Evolutionary conservation across 2,888 invertebrate species (phyloP).

Genomic region (Athetis lepigone): DNA sequence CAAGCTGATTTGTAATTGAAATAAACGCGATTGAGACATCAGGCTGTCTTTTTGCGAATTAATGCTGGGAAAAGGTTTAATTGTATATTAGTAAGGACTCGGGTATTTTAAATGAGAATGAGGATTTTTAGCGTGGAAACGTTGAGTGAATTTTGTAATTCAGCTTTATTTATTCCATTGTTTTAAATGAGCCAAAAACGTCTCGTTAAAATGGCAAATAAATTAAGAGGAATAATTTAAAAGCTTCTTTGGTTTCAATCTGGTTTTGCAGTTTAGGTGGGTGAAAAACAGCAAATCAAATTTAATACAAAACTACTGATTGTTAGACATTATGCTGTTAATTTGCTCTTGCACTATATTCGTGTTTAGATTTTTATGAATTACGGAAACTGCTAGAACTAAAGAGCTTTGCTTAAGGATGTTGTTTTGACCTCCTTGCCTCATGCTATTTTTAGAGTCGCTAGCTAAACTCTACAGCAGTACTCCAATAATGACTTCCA

Average conservation of each 20-base stretch:
- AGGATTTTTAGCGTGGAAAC: slow-evolving; percentile 30
- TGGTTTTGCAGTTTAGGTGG: no score
- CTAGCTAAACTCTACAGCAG: no score
- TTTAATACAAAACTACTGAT: no score
- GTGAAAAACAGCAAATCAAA: no score
- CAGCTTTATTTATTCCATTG: slow-evolving; percentile 27
- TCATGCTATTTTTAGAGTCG: no score
- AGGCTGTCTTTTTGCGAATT: slow-evolving; percentile 55
- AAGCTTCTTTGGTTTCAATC: not conserved
- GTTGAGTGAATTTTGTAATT: slow-evolving; percentile 11
- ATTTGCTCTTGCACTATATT: no score
- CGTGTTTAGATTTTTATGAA: no score
- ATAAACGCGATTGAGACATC: slow-evolving; percentile 64
- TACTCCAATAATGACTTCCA: no score
- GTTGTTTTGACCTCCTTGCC: no score
- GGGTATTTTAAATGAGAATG: slow-evolving; percentile 38
- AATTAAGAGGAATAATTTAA: not conserved
- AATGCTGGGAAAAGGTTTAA: slow-evolving; percentile 58
- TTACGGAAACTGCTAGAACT: no score
- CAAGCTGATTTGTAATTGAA: slow-evolving; percentile 71
- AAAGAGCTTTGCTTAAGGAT: no score
- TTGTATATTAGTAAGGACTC: slow-evolving; percentile 34
- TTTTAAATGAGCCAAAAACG: slow-evolving; percentile 4
- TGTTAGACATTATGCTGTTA: no score
- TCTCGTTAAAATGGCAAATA: not conserved